Base-by-base conservation (phyloP, 1,140 invertebrate genomes). In the Zaprionus camerounensis region DNA sequence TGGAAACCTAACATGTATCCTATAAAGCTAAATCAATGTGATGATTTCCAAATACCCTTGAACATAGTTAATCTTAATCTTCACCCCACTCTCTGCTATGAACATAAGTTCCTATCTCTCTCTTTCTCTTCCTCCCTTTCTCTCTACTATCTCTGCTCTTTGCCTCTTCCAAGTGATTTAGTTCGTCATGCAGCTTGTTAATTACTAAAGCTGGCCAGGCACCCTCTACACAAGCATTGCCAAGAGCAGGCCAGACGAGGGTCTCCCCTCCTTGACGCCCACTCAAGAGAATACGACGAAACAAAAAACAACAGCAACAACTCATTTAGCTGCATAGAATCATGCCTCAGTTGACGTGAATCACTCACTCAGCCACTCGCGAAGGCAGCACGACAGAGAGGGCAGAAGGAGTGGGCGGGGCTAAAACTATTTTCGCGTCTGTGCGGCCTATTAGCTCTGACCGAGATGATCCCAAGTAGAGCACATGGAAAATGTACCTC, bases 261-360 rank as follows among this genome's bases (percentile, higher is more conserved):
- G 36, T 26, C 36, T 17, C 38, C 26, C 38, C 36, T 36, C 24
- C 55, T 57, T 31, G 26, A 46, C 80, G 55, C 73, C 78, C 78
- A 62, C 80, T 65, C 44, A 28, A 49, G 71, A 71, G 70, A 28
- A 78, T 49, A 56, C 44, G 62, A 72, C 28, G 41, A 71, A 17
- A 63, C 68, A 81, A 51, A 82, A 82, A 67, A 67, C 62, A 84
- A 90, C 75, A 84, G 74, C 85, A 85, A 90, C 83, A 87, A 87
- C 84, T 90, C 78, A 90, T 88, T 88, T 88, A 90, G 85, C 77
- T 90, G 59, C 82, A 81, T 74, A 84, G 84, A 84, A 81, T 87
- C 81, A 84, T 88, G 85, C 81, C 75, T 90, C 79, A 84, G 85
- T 88, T 84, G 84, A 88, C 85, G 81, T 88, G 84, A 88, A 88